Conservation (phyloP, 2,113 vertebrate species). For the Neotragus pygmaeus region DNA sequence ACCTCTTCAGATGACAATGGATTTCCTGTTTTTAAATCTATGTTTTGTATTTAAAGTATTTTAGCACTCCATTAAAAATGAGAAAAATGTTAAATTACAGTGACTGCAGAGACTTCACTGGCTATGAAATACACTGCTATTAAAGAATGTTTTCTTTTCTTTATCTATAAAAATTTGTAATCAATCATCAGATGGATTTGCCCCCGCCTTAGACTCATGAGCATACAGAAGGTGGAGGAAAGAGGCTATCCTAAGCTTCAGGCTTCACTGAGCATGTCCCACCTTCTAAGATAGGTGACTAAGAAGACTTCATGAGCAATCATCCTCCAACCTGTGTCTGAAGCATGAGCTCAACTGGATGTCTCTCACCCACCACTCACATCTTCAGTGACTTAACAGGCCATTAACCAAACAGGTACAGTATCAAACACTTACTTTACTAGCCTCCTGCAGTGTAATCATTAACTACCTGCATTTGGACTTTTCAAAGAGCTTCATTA, state of each 20-base stretch:
- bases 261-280: neutral
- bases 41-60: neutral
- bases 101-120: neutral
- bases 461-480: constrained; percentile 85
- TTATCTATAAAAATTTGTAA: neutral
- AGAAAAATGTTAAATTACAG: constrained; percentile 1
- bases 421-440: constrained; percentile 41
- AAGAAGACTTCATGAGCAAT: neutral
- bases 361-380: neutral
- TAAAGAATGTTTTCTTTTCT: constrained; percentile 20
- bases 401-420: neutral
- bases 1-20: constrained; percentile 1
- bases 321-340: neutral
- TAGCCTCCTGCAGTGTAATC: constrained; percentile 14
- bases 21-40: neutral
- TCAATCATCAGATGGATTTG: constrained; percentile 3
- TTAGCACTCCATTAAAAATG: neutral
- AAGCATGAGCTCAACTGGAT: neutral
- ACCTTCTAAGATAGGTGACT: neutral
- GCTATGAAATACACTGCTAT: constrained; percentile 13
- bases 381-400: neutral
- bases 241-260: neutral
- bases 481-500: constrained; percentile 97
- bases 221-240: neutral
- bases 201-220: neutral